Evolutionary conservation across 2,113 vertebrate genomes (phyloP), one percentile per base, ranked within the genome.

Genomic region (Rhinoderma darwinii): DNA sequence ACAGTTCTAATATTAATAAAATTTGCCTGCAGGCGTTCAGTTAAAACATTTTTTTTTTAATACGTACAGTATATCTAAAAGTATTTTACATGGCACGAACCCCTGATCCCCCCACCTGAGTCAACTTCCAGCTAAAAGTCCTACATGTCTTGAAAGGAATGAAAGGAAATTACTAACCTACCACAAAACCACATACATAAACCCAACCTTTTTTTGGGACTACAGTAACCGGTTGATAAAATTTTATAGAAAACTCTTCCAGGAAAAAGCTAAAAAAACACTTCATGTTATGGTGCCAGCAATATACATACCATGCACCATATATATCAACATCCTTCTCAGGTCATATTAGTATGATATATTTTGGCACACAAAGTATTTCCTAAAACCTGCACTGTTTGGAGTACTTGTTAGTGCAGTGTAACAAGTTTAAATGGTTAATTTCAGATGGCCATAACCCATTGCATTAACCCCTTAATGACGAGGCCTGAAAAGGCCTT

Each of bases 21-120:
- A 50, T 11, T 43, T 82, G 8, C 68, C 50, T 80, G 25, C 4
- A 22, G 51, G 35, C 50, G 63, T 75, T 75, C 14, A 50, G 39
- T 50, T 25, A 12, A 73, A 59, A 74, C 39, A 72, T 63, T 54
- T 37, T 7, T 17, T 25, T 78, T 86, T 59, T 30, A 59, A 61
- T 74, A 74, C 10, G 2, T 61, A 47, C 39, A 73, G 2, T 61
- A 47, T 51, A 73, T 56, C 2, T 44, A 6, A 32, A 35, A 41
- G 30, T 81, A 68, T 86, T 86, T 47, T 63, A 82, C 37, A 35
- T 87, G 85, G 85, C 85, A 87, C 27, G 5, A 61, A 59, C 20
- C 30, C n/a, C 78, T 39, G 27, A 39, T 10, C 22, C 39, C n/a
- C 32, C 11, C 41, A 51, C 44, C 66, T n/a, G 54, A 74, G 15